phyloP scores from a whole-genome alignment of 2,797 vertebrate genomes.

The Euthynnus affinis region DNA sequence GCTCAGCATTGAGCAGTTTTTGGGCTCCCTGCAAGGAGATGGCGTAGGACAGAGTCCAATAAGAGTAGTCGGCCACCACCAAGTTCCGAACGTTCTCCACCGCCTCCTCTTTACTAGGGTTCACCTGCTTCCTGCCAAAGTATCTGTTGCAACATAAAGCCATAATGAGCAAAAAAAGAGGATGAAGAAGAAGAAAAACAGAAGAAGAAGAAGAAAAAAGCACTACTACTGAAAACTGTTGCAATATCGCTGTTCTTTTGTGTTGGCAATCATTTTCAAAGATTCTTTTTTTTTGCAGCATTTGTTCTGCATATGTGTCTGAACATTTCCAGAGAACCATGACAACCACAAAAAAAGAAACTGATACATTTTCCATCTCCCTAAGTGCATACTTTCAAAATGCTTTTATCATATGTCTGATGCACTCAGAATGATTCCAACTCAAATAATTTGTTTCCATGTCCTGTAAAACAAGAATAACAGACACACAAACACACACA shows the following conservation, averaged over 20 bases:
- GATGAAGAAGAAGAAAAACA: not conserved
- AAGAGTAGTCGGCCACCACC: conserved; percentile 92
- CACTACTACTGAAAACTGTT: conserved; percentile 1
- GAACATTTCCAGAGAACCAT: not conserved
- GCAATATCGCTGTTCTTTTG: not conserved
- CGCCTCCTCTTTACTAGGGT: conserved; percentile 84
- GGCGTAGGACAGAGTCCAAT: conserved; percentile 95
- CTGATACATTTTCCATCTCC: not conserved
- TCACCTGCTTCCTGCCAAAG: conserved; percentile 96
- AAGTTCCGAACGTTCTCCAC: conserved; percentile 90
- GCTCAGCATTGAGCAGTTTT: conserved; percentile 92
- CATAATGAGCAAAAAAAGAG: not conserved
- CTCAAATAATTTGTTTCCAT: conserved; percentile 9
- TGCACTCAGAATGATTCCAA: not conserved
- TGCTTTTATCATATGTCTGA: conserved; percentile 2
- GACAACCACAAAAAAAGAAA: not conserved
- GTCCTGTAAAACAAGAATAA: not conserved
- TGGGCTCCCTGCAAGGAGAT: conserved; percentile 92
- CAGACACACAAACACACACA: not conserved
- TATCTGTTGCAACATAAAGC: conserved; percentile 85
- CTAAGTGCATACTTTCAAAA: not conserved
- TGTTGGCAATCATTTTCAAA: not conserved
- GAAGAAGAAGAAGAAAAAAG: not conserved
- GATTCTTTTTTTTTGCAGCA: conserved; percentile 13
- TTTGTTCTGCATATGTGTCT: conserved; percentile 45